Conservation (phyloP, 2,888 invertebrate genomes). For the Andricus curvator region DNA sequence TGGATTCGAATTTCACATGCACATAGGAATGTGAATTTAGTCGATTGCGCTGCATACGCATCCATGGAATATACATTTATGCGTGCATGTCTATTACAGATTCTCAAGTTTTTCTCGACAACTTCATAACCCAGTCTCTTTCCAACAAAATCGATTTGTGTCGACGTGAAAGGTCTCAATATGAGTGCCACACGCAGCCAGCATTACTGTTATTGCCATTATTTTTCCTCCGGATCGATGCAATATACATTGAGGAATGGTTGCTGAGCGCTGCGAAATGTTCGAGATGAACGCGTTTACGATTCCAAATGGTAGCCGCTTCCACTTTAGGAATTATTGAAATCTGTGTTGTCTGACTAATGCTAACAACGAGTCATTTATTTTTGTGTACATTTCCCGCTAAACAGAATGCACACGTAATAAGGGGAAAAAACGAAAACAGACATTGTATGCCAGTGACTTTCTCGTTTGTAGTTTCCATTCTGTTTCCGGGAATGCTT, state of each 20-base stretch:
- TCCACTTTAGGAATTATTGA: conserved; percentile 38
- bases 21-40: conserved; percentile 19
- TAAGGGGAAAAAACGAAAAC: neutral
- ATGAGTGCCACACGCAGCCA: conserved; percentile 27
- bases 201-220: conserved; percentile 38
- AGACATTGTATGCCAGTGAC: neutral
- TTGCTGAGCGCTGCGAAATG: conserved; percentile 5
- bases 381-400: neutral
- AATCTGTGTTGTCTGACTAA: conserved; percentile 28
- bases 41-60: conserved; percentile 16
- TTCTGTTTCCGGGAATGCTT: conserved; percentile 1
- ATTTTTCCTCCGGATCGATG: conserved; percentile 4
- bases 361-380: conserved; percentile 11
- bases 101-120: conserved; percentile 37
- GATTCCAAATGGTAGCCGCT: conserved; percentile 21
- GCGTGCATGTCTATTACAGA: conserved; percentile 28
- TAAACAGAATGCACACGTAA: neutral
- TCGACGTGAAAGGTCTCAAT: conserved; percentile 38
- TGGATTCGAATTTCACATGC: conserved; percentile 20
- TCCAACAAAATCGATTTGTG: conserved; percentile 26
- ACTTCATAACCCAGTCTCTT: conserved; percentile 31
- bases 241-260: conserved; percentile 34
- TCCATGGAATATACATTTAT: neutral
- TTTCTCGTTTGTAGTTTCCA: neutral
- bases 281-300: conserved; percentile 4